These are phyloP conservation scores for Luidia sarsii DNA, from an alignment of 53 echinoderm and acorn worm genomes.

Conservation along the genomic window DNA sequence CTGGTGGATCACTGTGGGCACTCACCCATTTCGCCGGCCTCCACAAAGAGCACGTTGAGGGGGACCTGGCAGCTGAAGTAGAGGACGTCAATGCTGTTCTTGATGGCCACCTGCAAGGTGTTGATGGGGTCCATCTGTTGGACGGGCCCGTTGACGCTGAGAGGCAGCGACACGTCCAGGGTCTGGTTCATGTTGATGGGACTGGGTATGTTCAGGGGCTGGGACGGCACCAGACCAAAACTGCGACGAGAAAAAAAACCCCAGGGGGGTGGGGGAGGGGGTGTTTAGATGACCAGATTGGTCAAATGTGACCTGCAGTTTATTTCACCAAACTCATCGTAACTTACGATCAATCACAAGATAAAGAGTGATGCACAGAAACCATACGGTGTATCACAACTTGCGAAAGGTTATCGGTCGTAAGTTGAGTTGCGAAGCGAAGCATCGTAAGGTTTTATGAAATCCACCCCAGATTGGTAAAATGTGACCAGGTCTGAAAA, in stretches of 20 bases:
- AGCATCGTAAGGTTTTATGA: too few relatives aligned
- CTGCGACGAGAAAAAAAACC: slow-evolving; percentile 50
- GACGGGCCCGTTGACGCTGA: slow-evolving; percentile 66
- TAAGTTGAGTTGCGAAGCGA: too few relatives aligned
- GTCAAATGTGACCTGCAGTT: slow-evolving; percentile 1
- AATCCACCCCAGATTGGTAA: too few relatives aligned
- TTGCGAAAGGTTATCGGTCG: too few relatives aligned
- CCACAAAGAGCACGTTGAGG: slow-evolving; percentile 70
- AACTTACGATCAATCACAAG: too few relatives aligned
- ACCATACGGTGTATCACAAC: too few relatives aligned
- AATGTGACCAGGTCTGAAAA: too few relatives aligned
- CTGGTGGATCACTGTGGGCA: too few relatives aligned
- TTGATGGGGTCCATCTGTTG: slow-evolving; percentile 91
- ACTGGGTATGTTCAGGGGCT: slow-evolving; percentile 64
- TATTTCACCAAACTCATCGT: too few relatives aligned
- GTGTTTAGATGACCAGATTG: too few relatives aligned
- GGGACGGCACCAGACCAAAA: slow-evolving; percentile 79
- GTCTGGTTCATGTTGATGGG: slow-evolving; percentile 85
- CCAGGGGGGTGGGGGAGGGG: too few relatives aligned
- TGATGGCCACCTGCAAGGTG: slow-evolving; percentile 84
- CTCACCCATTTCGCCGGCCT: slow-evolving; percentile 95
- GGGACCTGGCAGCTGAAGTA: slow-evolving; percentile 79
- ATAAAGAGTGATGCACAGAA: too few relatives aligned
- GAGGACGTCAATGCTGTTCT: slow-evolving; percentile 92
- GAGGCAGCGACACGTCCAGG: slow-evolving; percentile 66